A percentile compares a stretch with the other conserved stretches of the same genome.
Conservation (phyloP, 2,113 vertebrate genomes). For the Oophaga pumilio region DNA sequence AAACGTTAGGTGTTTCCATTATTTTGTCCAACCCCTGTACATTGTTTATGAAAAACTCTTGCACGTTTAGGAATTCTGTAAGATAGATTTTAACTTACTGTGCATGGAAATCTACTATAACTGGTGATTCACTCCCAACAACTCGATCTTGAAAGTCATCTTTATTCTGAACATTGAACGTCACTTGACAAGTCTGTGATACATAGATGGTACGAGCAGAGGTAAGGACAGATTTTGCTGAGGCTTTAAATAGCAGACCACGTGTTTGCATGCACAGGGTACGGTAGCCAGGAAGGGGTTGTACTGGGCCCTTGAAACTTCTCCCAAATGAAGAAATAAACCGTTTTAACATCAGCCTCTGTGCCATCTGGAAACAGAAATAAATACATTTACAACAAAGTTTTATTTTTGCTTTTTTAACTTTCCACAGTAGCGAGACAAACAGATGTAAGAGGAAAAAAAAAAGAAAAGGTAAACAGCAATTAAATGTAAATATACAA, state of each 20-base stretch:
- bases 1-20: no score
- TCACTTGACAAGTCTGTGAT: constrained; percentile 64
- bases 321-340: constrained; percentile 67
- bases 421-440: background rate
- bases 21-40: no score
- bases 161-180: constrained; percentile 90
- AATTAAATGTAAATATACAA: no score
- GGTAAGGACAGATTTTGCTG: background rate
- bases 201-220: constrained; percentile 60
- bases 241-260: constrained; percentile 55
- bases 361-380: constrained; percentile 83
- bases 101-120: constrained; percentile 93
- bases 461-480: no score
- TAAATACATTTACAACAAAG: background rate
- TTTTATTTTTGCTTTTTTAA: background rate
- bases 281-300: constrained; percentile 54
- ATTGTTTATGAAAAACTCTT: no score
- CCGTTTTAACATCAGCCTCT: constrained; percentile 76
- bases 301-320: constrained; percentile 32
- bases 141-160: constrained; percentile 92
- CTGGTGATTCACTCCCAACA: constrained; percentile 86
- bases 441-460: background rate
- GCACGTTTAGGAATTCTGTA: no score
- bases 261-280: constrained; percentile 43
- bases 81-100: constrained; percentile 79